Evolutionary conservation across 2,888 invertebrate genomes (phyloP), one percentile per base, ranked within the genome.

Genomic region (Hipparchia semele): DNA sequence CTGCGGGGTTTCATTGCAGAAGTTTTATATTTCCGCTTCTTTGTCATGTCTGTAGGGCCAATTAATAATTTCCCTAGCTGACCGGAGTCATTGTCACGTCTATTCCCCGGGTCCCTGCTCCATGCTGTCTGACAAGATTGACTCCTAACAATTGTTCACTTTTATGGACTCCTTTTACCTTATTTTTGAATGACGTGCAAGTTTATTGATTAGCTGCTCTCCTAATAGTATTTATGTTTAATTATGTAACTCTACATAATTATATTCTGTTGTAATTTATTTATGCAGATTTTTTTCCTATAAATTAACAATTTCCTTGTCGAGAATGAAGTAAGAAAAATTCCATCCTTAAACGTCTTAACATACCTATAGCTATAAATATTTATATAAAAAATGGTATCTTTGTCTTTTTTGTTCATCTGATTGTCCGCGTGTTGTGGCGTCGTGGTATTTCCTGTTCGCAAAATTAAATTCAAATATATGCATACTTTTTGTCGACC

Each of bases 21-120:
- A 92, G 91, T 93, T 93, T 93, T 94, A 93, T 94, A 93, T 94
- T 92, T 94, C 94, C 94, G 94, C 89, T 93, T 92, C 93, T 92
- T 94, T 94, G 93, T 94, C 84, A 81, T 84, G 82, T 83, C 83
- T 85, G 86, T 84, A 85, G 83, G 85, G 85, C 88, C 92, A 92
- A 93, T 94, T 94, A 93, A 92, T 93, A 93, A 94, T 92, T 90
- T 93, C 88, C 87, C 89, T 92, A 88, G 90, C 90, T 92, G 93
- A 92, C 93, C 92, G 89, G 82, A 90, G 89, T 89, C 86, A 91
- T 92, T 92, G 92, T 92, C 87, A 83, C 84, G 77, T 84, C 82
- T 81, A 84, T 83, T 84, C 79, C 84, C 82, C 82, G 81, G 80
- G 82, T 86, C 86, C 84, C 83, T 80, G 85, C 82, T 83, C 86